These are phyloP conservation scores for Genyomyrus donnyi DNA, from an alignment of 2,113 vertebrate species.

Conservation along the genomic window DNA sequence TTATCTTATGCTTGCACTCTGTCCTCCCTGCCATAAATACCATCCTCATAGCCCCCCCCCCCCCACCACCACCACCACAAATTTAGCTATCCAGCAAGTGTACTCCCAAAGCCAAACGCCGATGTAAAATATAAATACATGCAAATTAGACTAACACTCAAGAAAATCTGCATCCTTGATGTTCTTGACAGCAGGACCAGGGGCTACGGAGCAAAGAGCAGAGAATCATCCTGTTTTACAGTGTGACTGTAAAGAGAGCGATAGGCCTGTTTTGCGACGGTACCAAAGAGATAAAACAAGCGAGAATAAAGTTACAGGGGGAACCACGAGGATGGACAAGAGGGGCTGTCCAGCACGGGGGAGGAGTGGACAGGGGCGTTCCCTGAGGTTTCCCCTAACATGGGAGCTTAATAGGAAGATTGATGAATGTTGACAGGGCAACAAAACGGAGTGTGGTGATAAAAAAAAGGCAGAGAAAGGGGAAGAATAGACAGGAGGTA, in stretches of 20 bases:
- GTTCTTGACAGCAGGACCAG: not conserved
- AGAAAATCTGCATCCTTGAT: not conserved
- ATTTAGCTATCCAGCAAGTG: not conserved
- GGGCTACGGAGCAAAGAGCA: not conserved
- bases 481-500: conserved; percentile 48
- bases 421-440: conserved; percentile 93
- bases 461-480: conserved; percentile 57
- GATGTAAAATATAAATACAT: not conserved
- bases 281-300: not conserved
- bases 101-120: not conserved
- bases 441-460: conserved; percentile 75
- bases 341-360: conserved; percentile 46
- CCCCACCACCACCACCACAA: not conserved
- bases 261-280: not conserved
- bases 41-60: conserved; percentile 2
- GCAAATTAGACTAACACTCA: not conserved
- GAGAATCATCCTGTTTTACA: not conserved
- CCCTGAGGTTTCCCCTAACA: conserved; percentile 73
- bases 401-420: conserved; percentile 90
- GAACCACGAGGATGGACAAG: not conserved
- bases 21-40: conserved; percentile 37
- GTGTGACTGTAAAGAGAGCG: not conserved
- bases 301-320: conserved; percentile 11
- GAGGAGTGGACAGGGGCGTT: conserved; percentile 50
- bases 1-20: conserved; percentile 47